These are phyloP conservation scores for Acronicta alni DNA, from an alignment of 2,888 invertebrate species.

Conservation along the genomic window DNA sequence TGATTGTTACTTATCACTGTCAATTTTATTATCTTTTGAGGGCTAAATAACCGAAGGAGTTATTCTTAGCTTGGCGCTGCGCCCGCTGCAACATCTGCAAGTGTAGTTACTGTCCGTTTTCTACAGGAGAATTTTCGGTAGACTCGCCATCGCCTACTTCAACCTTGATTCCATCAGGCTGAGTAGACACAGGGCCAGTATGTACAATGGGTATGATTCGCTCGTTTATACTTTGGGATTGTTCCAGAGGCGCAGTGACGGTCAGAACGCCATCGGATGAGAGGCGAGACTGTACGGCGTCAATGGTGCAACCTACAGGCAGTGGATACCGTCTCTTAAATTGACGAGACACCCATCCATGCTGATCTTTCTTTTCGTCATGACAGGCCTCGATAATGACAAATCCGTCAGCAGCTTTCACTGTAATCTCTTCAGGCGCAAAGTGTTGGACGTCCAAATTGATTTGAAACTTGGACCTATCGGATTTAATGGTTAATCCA, in stretches of 20 bases:
- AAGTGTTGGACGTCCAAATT: slow-evolving; percentile 93
- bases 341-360: slow-evolving; percentile 91
- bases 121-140: slow-evolving; percentile 31
- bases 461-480: slow-evolving; percentile 90
- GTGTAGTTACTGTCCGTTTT: slow-evolving; percentile 53
- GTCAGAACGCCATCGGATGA: slow-evolving; percentile 92
- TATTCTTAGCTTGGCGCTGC: slow-evolving; percentile 38
- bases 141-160: slow-evolving; percentile 46
- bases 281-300: slow-evolving; percentile 90
- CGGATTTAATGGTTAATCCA: slow-evolving; percentile 81
- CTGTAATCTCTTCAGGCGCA: slow-evolving; percentile 92
- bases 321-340: slow-evolving; percentile 91
- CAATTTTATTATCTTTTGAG: slow-evolving; percentile 17
- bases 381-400: slow-evolving; percentile 92
- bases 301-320: slow-evolving; percentile 91
- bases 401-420: slow-evolving; percentile 91
- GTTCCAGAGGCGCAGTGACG: slow-evolving; percentile 87
- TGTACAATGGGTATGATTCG: slow-evolving; percentile 86
- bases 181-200: slow-evolving; percentile 81
- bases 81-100: slow-evolving; percentile 11
- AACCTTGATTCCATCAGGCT: slow-evolving; percentile 35
- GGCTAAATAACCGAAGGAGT: slow-evolving; percentile 6
- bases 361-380: slow-evolving; percentile 91
- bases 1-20: slow-evolving; percentile 3
- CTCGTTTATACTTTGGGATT: slow-evolving; percentile 65